Base-by-base conservation (phyloP, 2,113 vertebrate species). In the Aphyosemion australe region DNA sequence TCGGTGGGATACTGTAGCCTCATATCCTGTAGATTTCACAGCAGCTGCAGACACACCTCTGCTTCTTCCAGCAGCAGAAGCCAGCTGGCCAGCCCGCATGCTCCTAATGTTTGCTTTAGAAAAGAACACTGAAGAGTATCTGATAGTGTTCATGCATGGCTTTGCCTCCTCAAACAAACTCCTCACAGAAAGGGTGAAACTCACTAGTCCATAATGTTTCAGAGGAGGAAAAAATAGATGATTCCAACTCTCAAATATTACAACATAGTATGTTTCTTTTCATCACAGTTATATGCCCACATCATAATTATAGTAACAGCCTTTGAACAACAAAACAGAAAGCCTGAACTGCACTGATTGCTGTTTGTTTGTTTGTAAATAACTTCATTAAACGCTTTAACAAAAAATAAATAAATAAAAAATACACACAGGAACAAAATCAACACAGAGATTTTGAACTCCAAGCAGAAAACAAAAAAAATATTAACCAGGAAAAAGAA, bases 1-100 rank as follows among this genome's bases (percentile, higher is more conserved):
- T 89, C 84, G 62, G 67, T 85, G 70, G 51, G 85, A 86, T 80
- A 85, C 85, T 84, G 73, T 85, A 78, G 68, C 70, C 76, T 78
- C 58, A 73, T 61, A 69, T 80, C 87, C 72, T 81, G 86, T 65
- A 74, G 59, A 74, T 83, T 80, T 70, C 69, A 65, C 61, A 80
- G 71, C 85, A 84, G 74, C 85, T 87, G 82, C 76, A 57, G 73
- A 73, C 67, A 85, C 79, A 66, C 69, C 58, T 50, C 81, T 59
- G 52, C 26, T 19, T n/a, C 70, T 51, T 66, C 50, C 42, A 78
- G 69, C 18, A 60, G 72, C 42, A 61, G 57, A 16, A 59, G 54
- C 65, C 84, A 86, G 83, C 75, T 83, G 84, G 70, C 62, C 61
- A 69, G 52, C 85, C 85, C 61, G 65, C 76, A 83, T 79, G 57